phyloP scores from a whole-genome alignment of 2,113 vertebrate species.

The Solenodon paradoxus region DNA sequence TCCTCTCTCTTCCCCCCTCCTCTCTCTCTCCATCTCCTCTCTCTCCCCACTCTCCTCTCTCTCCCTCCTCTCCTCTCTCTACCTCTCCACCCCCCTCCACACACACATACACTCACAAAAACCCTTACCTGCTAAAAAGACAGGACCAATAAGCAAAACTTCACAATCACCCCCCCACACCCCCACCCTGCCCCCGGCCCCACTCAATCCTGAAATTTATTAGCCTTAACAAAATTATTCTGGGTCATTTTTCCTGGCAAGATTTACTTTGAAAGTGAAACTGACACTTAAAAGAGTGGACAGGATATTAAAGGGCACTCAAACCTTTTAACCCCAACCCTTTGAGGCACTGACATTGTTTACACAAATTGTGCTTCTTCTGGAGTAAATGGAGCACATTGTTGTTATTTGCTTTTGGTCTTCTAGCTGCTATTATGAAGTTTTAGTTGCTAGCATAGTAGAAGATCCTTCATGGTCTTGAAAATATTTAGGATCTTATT shows the following conservation, averaged over 20 bases:
- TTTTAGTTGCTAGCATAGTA: not conserved
- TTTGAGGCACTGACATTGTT: not conserved
- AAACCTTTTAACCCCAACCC: not conserved
- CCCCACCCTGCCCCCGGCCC: too few relatives aligned
- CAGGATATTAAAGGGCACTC: not conserved
- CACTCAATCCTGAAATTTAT: not conserved
- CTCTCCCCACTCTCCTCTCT: too few relatives aligned
- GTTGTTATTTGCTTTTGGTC: not conserved
- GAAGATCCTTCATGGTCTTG: not conserved
- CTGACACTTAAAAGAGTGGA: not conserved
- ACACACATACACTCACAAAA: too few relatives aligned
- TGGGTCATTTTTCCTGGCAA: not conserved
- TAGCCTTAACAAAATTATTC: not conserved
- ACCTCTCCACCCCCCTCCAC: too few relatives aligned
- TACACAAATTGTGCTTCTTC: not conserved
- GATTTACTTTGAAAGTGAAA: not conserved
- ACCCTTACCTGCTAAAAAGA: not conserved
- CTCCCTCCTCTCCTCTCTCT: too few relatives aligned
- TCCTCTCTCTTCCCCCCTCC: too few relatives aligned
- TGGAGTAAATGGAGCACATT: not conserved
- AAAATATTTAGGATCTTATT: constrained; percentile 25
- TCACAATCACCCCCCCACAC: not conserved
- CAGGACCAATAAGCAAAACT: not conserved
- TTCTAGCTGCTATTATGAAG: not conserved
- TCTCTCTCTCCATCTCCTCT: too few relatives aligned